These are phyloP conservation scores for Enchytraeus crypticus DNA, from an alignment of 2,888 invertebrate species.

Conservation along the genomic window DNA sequence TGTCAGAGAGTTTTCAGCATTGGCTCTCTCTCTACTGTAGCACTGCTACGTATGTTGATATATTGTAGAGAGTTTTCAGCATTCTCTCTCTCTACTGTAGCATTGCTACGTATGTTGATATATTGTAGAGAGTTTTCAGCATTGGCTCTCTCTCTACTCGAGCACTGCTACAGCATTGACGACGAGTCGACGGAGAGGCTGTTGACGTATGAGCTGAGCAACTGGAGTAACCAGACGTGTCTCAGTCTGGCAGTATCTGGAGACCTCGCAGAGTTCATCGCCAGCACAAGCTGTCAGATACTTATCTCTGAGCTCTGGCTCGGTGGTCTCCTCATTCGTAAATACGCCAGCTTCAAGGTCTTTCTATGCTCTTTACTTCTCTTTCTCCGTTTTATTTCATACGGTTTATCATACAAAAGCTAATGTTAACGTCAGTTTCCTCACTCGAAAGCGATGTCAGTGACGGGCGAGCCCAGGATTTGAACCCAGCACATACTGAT, in stretches of 20 bases:
- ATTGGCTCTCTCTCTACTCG: constrained; percentile 77
- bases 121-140: constrained; percentile 47
- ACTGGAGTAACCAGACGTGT: constrained; percentile 98
- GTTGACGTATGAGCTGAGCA: constrained; percentile 68
- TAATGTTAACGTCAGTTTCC: too few species aligned
- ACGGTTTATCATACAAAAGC: too few species aligned
- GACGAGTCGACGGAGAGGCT: constrained; percentile 89
- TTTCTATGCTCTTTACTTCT: too few species aligned
- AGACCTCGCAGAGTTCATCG: constrained; percentile 77
- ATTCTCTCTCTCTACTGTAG: too few species aligned
- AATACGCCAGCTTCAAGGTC: constrained; percentile 82
- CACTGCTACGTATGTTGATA: neutral
- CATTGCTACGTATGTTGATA: neutral
- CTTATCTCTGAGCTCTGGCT: constrained; percentile 98
- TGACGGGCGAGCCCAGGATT: too few species aligned
- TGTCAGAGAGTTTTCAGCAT: too few species aligned
- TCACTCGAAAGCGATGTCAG: too few species aligned
- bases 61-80: too few species aligned
- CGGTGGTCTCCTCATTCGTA: constrained; percentile 89
- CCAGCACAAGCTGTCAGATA: constrained; percentile 68
- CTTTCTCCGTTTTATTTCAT: too few species aligned
- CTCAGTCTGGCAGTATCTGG: constrained; percentile 90
- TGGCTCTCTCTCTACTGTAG: too few species aligned
- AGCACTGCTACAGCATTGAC: constrained; percentile 91
- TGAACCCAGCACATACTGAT: too few species aligned